Base-by-base conservation (phyloP, 2,113 vertebrate species). In the Junco hyemalis region DNA sequence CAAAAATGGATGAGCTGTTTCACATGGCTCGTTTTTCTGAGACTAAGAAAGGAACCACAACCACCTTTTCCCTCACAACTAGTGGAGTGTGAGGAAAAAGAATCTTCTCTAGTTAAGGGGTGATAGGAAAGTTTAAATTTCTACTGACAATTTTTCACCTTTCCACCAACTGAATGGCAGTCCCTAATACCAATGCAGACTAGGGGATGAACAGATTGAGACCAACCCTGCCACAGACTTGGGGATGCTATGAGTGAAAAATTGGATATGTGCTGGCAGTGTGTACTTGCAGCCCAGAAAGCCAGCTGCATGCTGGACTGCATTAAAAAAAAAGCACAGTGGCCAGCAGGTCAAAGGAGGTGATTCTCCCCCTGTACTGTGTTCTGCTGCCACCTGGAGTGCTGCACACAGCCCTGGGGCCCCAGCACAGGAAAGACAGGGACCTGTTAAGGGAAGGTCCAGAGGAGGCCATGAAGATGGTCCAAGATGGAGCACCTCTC, bases 201-300 rank as follows among this genome's bases (percentile, higher is more conserved):
- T 40, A 77, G 11, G 8, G 24, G 12, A 61, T 1, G 5, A 53
- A 78, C 24, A 31, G 45, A 74, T 13, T 57, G 38, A 81, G 11
- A 81, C 19, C 51, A 90, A 8, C 20, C 13, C 20, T 31, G 47
- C 25, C 15, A 28, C 86, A 23, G 20, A 88, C 42, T 26, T 70
- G 36, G 22, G 47, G 14, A 48, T 53, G 50, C 11, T 10, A 61
- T 11, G 8, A 70, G 53, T 11, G 54, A 78, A 81, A 81, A 87
- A n/a, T 0, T 40, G 6, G 26, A 0, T 35, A 38, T 12, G 11
- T 44, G 19, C 54, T 5, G 2, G 21, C 54, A 81, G 19, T 6
- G 8, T 2, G 3, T 0, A 2, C 29, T 42, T 4, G 7, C 25
- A 82, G 66, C 22, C 40, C 28, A 65, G 38, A 66, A 74, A 45